Evolutionary conservation across 37 sponge, comb jelly and placozoan species (phyloP), one percentile per base, ranked within the genome.

Genomic region (Eunapius fragilis): DNA sequence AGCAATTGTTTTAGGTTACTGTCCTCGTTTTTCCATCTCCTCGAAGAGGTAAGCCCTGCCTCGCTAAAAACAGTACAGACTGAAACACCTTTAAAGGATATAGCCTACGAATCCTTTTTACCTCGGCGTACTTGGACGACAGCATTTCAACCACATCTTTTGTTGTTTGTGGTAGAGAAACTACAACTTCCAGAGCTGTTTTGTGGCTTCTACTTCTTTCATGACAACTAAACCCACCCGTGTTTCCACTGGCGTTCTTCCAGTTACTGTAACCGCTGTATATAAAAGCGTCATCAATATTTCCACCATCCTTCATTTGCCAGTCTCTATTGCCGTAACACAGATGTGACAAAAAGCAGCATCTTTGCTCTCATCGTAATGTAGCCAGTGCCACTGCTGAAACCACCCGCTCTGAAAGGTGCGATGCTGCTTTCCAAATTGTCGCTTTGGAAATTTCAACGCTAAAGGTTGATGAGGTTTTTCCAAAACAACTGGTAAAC

Each of bases 71-170:
- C 70, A 26, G 82, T 30, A 81, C 32, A 33, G 25, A 69, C 73
- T 83, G 84, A 72, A 73, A 83, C 22, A 83, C 37, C 31, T 83
- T 83, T 74, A 83, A 73, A n/a, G 74, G 27, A 50, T 83, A 83
- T 73, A 31, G 37, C n/a, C 84, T 25, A 73, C 73, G 72, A n/a
- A 25, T 69, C 41, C 72, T 70, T 71, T 45, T 82, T 82, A 71
- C 82, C 72, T 45, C n/a, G 7, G 74, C 68, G 37, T 83, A 78
- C 3, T 36, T 47, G 58, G 41, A 70, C 47, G 83, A 88, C 26
- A 88, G 31, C 88, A 88, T 76, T 58, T 82, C 83, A 50, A 83
- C 83, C n/a, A 88, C 78, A 88, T 88, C 74, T 28, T 72, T 72
- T 12, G 89, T 88, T 35, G 78, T 77, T 69, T 25, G 12, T 83